Percentiles rank a stretch among this genome's conserved stretches.
Conservation (phyloP, 35 echinoderm and acorn worm species). For the Anneissia japonica region DNA sequence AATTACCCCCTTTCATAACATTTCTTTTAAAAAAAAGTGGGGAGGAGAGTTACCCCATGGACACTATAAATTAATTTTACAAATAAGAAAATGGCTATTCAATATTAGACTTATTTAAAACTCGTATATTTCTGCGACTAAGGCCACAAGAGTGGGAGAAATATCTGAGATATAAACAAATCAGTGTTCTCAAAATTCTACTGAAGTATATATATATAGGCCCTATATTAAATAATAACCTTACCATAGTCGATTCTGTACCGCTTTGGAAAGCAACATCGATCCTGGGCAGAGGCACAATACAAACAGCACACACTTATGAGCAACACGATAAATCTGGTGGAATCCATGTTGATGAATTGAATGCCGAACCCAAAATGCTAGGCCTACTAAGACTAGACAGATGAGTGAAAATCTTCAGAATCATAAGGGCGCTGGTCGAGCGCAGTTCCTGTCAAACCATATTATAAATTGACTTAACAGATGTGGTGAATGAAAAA, state of each 20-base stretch:
- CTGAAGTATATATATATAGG: no score
- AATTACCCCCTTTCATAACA: no score
- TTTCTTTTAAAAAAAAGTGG: no score
- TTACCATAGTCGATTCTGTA: background rate
- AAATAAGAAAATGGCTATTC: no score
- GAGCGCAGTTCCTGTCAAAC: background rate
- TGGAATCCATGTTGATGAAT: background rate
- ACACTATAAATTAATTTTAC: no score
- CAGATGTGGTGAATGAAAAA: background rate
- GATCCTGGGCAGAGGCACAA: background rate
- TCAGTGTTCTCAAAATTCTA: no score
- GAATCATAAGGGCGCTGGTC: no score
- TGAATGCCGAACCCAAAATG: background rate
- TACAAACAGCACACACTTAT: background rate
- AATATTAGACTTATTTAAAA: no score
- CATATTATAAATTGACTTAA: background rate
- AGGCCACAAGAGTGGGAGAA: no score
- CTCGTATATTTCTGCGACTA: no score
- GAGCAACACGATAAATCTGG: background rate
- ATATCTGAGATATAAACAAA: no score
- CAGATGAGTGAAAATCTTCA: background rate
- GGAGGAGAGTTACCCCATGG: no score
- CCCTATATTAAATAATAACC: background rate
- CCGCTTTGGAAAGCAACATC: background rate
- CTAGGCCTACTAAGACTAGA: background rate